phyloP scores from a whole-genome alignment of 2,888 invertebrate species.

The Polydrusus pterygomalis region DNA sequence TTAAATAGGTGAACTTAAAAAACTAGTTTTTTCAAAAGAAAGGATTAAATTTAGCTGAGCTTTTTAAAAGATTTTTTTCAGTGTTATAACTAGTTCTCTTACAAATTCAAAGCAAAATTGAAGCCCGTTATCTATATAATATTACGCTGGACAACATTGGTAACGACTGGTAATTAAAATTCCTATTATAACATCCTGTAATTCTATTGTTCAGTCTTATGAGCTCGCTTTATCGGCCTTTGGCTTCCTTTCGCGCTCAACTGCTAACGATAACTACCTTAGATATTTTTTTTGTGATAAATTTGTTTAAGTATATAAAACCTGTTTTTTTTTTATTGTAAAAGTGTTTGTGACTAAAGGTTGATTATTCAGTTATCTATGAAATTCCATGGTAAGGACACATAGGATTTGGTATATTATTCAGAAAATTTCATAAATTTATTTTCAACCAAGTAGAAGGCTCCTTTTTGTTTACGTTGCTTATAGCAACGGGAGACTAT shows the following conservation, averaged over 20 bases:
- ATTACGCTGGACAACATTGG: constrained; percentile 3
- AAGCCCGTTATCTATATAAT: neutral
- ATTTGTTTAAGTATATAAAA: neutral
- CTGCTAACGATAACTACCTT: neutral
- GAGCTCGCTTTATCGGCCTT: neutral
- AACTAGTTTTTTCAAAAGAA: no score
- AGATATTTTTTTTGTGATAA: neutral
- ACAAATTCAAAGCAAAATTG: neutral
- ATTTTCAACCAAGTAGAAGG: neutral
- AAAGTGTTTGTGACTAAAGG: neutral
- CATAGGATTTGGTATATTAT: no score
- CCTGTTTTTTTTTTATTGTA: no score
- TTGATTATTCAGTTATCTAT: neutral
- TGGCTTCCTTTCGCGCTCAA: neutral
- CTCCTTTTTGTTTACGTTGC: no score
- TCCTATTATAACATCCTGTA: constrained; percentile 14
- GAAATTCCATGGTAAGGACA: neutral
- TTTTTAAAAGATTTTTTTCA: no score
- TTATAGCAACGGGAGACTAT: no score
- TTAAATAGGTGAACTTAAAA: no score
- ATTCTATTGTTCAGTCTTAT: constrained; percentile 10
- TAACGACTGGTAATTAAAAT: constrained; percentile 7
- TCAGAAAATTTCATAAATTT: no score
- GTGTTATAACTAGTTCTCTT: no score
- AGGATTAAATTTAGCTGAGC: no score